Base-by-base conservation (phyloP, 2,888 invertebrate species). In the Xanthorhoe designata region DNA sequence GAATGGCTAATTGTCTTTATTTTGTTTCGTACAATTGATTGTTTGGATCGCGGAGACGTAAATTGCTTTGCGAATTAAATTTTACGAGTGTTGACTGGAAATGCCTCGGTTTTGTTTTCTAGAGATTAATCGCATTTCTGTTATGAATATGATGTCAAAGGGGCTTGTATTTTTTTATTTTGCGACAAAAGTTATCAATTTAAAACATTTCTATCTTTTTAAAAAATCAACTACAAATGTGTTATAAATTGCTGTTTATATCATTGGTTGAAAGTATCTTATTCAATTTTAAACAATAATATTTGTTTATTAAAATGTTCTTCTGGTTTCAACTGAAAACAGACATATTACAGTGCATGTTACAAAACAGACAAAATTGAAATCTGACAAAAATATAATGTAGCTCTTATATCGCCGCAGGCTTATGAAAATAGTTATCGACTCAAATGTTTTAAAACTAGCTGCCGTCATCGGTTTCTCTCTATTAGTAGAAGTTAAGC, bases 11-110 rank as follows among this genome's bases (percentile, higher is more conserved):
- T 67, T 60, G 47, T 60, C 63, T 60, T 57, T 56, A 58, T 49
- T 56, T 56, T 56, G 50, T 62, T 63, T 63, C 19, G 17, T 53
- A 63, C 52, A 64, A 64, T 64, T 64, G 64, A 64, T 64, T 64
- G 53, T 64, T 58, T 64, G 13, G 47, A 58, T 45, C 45, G 52
- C 42, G 47, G 49, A 8, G 13, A 50, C 49, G 57, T 32, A 29
- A 47, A 63, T 52, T 57, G 52, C 19, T 58, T 64, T 57, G 38
- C 18, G 53, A 35, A 54, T 53, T 18, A 60, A 60, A 29, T 52
- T 53, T 42, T 10, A 32, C 18, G 32, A 53, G 29, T 15, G 32
- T 35, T 8, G 15, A 51, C 42, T 24, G 59, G 49, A 50, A 38
- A 18, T 54, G 18, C 4, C 13, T 35, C 3, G 35, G 13, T 54